phyloP scores from a whole-genome alignment of 2,888 invertebrate genomes.

The Drosophila pegasa region DNA sequence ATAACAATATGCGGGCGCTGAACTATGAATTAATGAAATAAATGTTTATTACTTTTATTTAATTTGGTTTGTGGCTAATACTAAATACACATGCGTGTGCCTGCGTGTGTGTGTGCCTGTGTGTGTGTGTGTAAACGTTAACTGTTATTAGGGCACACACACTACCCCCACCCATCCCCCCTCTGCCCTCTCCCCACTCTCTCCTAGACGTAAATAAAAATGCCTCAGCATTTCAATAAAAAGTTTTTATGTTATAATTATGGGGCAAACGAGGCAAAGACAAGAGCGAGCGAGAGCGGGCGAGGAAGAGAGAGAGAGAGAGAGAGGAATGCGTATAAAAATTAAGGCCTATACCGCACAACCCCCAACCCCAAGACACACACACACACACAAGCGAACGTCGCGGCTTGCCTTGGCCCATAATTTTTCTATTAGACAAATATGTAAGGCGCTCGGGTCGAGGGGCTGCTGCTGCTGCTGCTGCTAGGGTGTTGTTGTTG shows the following conservation, averaged over 20 bases:
- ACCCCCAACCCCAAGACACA: background rate
- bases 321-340: slow-evolving; percentile 53
- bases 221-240: slow-evolving; percentile 69
- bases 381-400: background rate
- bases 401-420: slow-evolving; percentile 42
- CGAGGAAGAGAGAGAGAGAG: background rate
- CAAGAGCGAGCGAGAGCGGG: slow-evolving; percentile 1
- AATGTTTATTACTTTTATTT: slow-evolving; percentile 65
- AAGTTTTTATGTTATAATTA: slow-evolving; percentile 70
- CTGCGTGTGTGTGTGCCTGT: slow-evolving; percentile 18
- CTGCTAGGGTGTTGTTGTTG: slow-evolving; percentile 9
- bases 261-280: slow-evolving; percentile 46
- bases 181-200: no score
- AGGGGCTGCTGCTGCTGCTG: background rate
- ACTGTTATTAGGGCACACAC: slow-evolving; percentile 43
- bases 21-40: slow-evolving; percentile 67
- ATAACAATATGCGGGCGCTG: slow-evolving; percentile 4
- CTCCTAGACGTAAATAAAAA: slow-evolving; percentile 51
- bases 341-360: slow-evolving; percentile 38
- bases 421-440: slow-evolving; percentile 79
- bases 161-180: background rate
- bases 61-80: slow-evolving; percentile 48
- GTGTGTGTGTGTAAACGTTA: slow-evolving; percentile 40
- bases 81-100: slow-evolving; percentile 41
- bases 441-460: slow-evolving; percentile 35